Percentiles rank a stretch among this genome's conserved stretches.
Conservation (phyloP, 1,140 invertebrate genomes). For the Xylocopa sonorina region DNA sequence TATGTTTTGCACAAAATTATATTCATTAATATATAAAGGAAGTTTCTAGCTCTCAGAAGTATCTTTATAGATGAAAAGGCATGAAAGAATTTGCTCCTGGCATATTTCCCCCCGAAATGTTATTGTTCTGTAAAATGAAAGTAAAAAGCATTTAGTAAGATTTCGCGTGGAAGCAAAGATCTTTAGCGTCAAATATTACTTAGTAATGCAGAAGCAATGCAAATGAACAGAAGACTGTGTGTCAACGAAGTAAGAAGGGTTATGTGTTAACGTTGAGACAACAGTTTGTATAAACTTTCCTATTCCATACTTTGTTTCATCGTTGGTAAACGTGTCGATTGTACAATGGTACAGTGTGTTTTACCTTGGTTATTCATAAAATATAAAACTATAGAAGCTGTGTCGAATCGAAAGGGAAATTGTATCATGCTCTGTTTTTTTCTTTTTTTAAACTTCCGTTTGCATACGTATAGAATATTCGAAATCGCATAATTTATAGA, state of each 20-base stretch:
- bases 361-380: background rate
- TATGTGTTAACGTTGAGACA: slow-evolving; percentile 5
- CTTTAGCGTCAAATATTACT: slow-evolving; percentile 19
- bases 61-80: slow-evolving; percentile 5
- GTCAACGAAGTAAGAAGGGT: slow-evolving; percentile 11
- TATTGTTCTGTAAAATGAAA: background rate
- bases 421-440: no score
- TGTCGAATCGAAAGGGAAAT: background rate
- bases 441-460: no score
- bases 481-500: background rate
- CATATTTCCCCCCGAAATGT: background rate
- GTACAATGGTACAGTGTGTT: background rate
- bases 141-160: slow-evolving; percentile 25
- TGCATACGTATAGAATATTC: background rate
- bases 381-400: background rate
- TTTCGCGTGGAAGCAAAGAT: slow-evolving; percentile 19
- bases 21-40: slow-evolving; percentile 5
- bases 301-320: background rate
- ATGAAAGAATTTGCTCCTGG: background rate
- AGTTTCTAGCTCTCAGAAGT: slow-evolving; percentile 15
- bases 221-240: slow-evolving; percentile 22
- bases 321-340: background rate
- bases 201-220: slow-evolving; percentile 24
- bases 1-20: background rate
- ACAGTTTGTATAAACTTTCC: slow-evolving; percentile 5